These are phyloP conservation scores for Cryptocheilus praepositus DNA, from an alignment of 2,888 invertebrate genomes.

Conservation along the genomic window DNA sequence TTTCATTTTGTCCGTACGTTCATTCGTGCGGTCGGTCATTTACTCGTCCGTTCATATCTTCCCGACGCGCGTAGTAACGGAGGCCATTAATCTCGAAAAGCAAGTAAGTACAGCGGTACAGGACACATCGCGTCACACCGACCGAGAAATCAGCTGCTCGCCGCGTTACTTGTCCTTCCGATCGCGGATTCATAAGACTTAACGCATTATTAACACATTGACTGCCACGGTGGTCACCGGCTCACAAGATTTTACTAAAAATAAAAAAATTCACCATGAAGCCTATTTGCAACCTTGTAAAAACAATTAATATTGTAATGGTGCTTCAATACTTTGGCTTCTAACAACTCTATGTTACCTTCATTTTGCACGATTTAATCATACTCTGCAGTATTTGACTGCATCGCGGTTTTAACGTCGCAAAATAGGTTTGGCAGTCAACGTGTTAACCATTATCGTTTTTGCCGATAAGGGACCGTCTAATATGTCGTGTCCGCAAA, in stretches of 20 bases:
- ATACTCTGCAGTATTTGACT: too few species aligned
- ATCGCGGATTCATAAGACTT: background rate
- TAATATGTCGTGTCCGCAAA: slow-evolving; percentile 32
- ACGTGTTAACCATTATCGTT: slow-evolving; percentile 51
- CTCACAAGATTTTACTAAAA: too few species aligned
- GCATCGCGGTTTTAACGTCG: too few species aligned
- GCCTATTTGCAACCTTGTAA: too few species aligned
- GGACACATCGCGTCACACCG: background rate
- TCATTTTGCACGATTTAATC: too few species aligned
- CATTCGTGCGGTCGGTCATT: background rate
- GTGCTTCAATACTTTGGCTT: too few species aligned
- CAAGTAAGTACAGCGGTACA: slow-evolving; percentile 24
- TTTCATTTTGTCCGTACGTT: slow-evolving; percentile 31
- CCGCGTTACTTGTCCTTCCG: background rate
- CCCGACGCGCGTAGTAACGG: slow-evolving; percentile 19
- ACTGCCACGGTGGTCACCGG: too few species aligned
- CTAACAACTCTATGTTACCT: too few species aligned
- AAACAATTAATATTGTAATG: too few species aligned
- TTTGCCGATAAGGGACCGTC: slow-evolving; percentile 57
- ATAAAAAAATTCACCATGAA: too few species aligned
- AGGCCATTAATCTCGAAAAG: slow-evolving; percentile 45
- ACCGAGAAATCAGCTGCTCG: background rate
- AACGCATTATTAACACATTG: slow-evolving; percentile 55
- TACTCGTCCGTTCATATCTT: background rate
- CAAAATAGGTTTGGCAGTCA: too few species aligned